Conservation (phyloP, 1,140 invertebrate genomes). For the Brachionus rubens region DNA sequence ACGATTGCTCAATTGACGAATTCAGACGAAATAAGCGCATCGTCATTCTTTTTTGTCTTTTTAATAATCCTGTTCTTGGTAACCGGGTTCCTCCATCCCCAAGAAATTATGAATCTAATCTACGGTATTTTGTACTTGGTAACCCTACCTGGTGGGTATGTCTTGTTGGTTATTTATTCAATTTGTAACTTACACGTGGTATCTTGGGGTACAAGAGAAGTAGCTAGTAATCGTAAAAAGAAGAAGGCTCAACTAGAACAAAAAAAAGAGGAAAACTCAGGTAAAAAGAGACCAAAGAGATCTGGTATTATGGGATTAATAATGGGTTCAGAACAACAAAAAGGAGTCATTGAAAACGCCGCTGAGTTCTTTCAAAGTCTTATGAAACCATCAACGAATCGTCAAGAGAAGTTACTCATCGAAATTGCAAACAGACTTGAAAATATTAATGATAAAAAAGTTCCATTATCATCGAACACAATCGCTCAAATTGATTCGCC, state of each 20-base stretch:
- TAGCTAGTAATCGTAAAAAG: constrained; percentile 47
- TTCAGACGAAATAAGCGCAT: constrained; percentile 51
- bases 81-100: constrained; percentile 53
- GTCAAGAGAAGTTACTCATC: constrained; percentile 16
- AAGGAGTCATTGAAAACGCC: constrained; percentile 12
- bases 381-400: background rate
- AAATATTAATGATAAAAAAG: constrained; percentile 20
- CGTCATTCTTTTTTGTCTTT: constrained; percentile 52
- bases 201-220: constrained; percentile 56
- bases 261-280: constrained; percentile 58
- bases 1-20: constrained; percentile 50
- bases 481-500: constrained; percentile 13
- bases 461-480: background rate
- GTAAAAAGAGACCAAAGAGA: constrained; percentile 48
- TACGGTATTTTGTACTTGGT: constrained; percentile 55
- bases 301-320: background rate
- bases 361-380: constrained; percentile 26
- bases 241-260: constrained; percentile 49
- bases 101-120: constrained; percentile 53
- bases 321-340: background rate
- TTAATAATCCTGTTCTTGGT: constrained; percentile 53
- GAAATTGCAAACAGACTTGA: constrained; percentile 22
- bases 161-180: constrained; percentile 56
- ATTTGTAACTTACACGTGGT: constrained; percentile 55
- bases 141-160: constrained; percentile 55